Evolutionary conservation across 64 coral and sea anemone species (phyloP).

Genomic region (Montipora capricornis): DNA sequence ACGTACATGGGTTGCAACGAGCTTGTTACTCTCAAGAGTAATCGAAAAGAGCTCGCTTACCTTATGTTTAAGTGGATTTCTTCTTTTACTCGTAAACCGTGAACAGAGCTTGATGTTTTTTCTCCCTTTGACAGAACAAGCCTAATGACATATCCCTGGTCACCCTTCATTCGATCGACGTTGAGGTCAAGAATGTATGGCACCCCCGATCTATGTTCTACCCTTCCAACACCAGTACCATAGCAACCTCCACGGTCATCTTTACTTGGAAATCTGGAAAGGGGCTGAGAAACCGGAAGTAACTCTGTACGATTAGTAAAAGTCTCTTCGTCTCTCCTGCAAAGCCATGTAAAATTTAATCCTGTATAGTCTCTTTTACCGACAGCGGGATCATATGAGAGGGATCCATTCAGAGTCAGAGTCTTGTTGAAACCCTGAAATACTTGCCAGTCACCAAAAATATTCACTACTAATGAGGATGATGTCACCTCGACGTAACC

Average conservation of each 20-base stretch:
- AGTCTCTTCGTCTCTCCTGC: conserved; percentile 64
- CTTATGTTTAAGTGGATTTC: conserved; percentile 76
- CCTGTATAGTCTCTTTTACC: conserved; percentile 68
- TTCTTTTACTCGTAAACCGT: conserved; percentile 58
- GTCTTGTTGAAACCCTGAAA: conserved; percentile 64
- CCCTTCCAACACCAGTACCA: conserved; percentile 80
- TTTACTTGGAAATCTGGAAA: not conserved
- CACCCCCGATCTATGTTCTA: conserved; percentile 10
- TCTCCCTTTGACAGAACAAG: conserved; percentile 65
- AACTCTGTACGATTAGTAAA: conserved; percentile 52
- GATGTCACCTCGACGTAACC: conserved; percentile 73
- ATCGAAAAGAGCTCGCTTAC: not conserved
- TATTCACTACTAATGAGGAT: conserved; percentile 66
- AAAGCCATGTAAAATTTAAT: conserved; percentile 85
- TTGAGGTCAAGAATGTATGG: conserved; percentile 46
- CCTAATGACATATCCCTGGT: conserved; percentile 54
- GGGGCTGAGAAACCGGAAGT: conserved; percentile 59
- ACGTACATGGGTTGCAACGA: too few relatives aligned
- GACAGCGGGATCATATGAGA: conserved; percentile 75
- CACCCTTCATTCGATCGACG: conserved; percentile 86
- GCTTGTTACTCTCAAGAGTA: not conserved
- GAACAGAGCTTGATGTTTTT: conserved; percentile 10
- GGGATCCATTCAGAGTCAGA: conserved; percentile 60
- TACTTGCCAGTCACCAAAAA: conserved; percentile 25
- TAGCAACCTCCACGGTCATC: conserved; percentile 76